Evolutionary conservation across 2,113 vertebrate species (phyloP).

Genomic region (Tragelaphus buxtoni): DNA sequence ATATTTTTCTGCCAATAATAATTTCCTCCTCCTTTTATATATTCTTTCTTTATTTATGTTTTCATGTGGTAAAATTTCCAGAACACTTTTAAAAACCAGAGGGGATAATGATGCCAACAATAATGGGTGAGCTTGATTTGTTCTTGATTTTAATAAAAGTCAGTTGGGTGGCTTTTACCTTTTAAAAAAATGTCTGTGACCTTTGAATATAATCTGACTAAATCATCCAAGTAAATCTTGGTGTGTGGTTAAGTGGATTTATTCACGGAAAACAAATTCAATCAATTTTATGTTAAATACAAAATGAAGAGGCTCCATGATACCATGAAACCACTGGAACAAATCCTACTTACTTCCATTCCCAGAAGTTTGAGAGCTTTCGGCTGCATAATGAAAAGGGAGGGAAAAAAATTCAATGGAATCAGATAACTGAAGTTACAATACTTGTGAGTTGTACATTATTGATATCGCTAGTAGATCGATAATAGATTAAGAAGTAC

Average conservation of each 20-base stretch:
- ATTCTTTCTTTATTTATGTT: background rate
- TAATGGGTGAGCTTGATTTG: background rate
- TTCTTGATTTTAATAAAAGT: background rate
- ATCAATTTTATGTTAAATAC: background rate
- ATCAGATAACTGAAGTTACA: background rate
- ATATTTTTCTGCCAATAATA: background rate
- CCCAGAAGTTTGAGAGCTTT: slow-evolving; percentile 98
- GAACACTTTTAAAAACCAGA: background rate
- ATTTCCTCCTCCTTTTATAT: background rate
- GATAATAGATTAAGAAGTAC: background rate
- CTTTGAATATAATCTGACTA: background rate
- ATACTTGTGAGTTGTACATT: background rate
- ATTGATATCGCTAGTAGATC: background rate
- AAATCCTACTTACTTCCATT: slow-evolving; percentile 90
- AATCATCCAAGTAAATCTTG: background rate
- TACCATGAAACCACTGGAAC: background rate
- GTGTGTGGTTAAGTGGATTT: background rate
- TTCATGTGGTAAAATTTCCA: background rate
- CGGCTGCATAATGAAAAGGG: slow-evolving; percentile 82
- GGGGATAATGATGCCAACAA: background rate
- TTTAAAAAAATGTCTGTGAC: background rate
- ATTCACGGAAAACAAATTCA: background rate
- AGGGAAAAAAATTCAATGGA: slow-evolving; percentile 43
- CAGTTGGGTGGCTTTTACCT: background rate
- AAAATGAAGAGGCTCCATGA: background rate